Evolutionary conservation across 2,888 invertebrate species (phyloP), one percentile per base, ranked within the genome.

Genomic region (Chloroclysta siterata): DNA sequence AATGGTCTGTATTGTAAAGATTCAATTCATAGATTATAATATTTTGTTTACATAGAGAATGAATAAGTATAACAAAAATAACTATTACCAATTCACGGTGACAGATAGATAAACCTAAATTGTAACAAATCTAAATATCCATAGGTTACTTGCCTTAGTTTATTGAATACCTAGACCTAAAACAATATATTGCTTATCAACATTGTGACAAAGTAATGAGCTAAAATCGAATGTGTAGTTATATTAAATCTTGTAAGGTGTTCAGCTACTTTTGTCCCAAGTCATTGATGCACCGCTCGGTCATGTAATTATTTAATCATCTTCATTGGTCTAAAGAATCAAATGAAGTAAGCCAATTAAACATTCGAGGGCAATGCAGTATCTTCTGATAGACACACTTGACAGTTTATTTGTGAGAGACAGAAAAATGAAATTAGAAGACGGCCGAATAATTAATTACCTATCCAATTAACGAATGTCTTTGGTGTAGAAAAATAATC

Each of bases 261-360:
- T 11, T 60, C 46, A 60, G 53, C 39, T 60, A 28, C 11, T 60
- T 60, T 6, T 41, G 47, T 28, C 44, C 22, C 53, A 8, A 50
- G 6, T 5, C 46, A 44, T 29, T 14, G 42, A 36, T 44, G 57
- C 41, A 51, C n/a, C 48, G 39, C 50, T 41, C 39, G 36, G 15
- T 51, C 33, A 5, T 39, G 22, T 42, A 53, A 53, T 53, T 48
- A 60, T 41, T 60, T 53, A 41, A 60, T 48, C 53, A 42, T 39
- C 41, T 48, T 54, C 60, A 53, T 15, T 48, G 47, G 15, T 14
- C 14, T 48, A 33, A 53, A 54, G 44, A 55, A 55, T 11, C 54
- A 61, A 60, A 44, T 50, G 50, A 51, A 61, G 60, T 46, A 36
- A 50, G 3, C 13, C 17, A 54, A 60, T 60, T 54, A 60, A 60